These are phyloP conservation scores for Archips xylosteana DNA, from an alignment of 2,888 invertebrate species.

Conservation along the genomic window DNA sequence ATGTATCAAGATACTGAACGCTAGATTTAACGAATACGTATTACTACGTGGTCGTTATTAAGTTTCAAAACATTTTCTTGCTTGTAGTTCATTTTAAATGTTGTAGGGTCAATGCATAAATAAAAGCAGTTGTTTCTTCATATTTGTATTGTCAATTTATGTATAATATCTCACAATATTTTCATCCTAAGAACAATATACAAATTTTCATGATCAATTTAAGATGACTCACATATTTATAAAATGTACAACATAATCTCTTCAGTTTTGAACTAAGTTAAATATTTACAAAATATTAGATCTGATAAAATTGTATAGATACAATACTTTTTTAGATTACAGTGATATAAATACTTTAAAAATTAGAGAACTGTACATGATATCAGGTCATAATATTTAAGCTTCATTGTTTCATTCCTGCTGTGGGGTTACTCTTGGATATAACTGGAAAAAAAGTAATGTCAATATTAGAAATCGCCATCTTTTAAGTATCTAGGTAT, in stretches of 20 bases:
- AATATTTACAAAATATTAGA: slow-evolving; percentile 85
- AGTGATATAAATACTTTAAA: slow-evolving; percentile 84
- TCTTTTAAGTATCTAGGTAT: not conserved
- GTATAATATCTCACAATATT: slow-evolving; percentile 83
- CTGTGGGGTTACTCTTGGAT: slow-evolving; percentile 87
- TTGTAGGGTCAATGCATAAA: slow-evolving; percentile 7
- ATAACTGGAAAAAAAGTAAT: slow-evolving; percentile 82
- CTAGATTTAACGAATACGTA: not conserved
- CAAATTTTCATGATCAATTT: slow-evolving; percentile 79
- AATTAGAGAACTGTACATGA: slow-evolving; percentile 80
- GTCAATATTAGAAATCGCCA: slow-evolving; percentile 7
- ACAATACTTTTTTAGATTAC: slow-evolving; percentile 78
- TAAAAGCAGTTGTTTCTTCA: slow-evolving; percentile 46
- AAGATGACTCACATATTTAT: slow-evolving; percentile 82
- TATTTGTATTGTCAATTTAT: slow-evolving; percentile 84
- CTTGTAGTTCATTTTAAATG: not conserved
- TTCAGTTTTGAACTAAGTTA: slow-evolving; percentile 81
- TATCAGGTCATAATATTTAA: slow-evolving; percentile 70
- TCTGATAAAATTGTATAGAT: slow-evolving; percentile 84
- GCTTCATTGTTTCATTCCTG: slow-evolving; percentile 67
- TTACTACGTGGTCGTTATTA: not conserved
- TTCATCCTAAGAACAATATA: slow-evolving; percentile 79
- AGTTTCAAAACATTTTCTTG: not conserved
- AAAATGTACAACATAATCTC: slow-evolving; percentile 86
- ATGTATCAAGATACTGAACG: slow-evolving; percentile 46